A percentile compares a stretch with the other conserved stretches of the same genome.
Evolutionary conservation across 2,113 vertebrate genomes (phyloP).

Genomic region (Egretta garzetta): DNA sequence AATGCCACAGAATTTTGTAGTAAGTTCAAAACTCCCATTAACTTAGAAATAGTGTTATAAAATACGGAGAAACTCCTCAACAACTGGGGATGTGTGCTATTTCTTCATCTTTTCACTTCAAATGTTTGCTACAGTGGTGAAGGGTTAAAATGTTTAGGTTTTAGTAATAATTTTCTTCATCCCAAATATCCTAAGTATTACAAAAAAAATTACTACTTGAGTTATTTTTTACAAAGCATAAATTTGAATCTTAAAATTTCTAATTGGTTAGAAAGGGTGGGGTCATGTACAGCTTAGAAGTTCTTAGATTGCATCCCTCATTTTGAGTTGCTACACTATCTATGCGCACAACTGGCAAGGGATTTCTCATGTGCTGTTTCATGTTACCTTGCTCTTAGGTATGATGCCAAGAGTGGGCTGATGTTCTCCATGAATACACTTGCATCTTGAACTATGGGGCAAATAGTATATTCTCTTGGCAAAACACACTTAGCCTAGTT

Average conservation of each 20-base stretch:
- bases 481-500: background rate
- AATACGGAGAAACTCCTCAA: background rate
- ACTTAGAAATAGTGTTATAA: background rate
- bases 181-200: background rate
- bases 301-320: background rate
- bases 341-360: background rate
- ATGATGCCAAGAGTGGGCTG: background rate
- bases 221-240: background rate
- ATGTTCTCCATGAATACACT: background rate
- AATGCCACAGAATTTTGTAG: background rate
- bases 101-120: background rate
- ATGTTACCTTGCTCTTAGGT: background rate
- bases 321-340: background rate
- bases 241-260: background rate
- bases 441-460: background rate
- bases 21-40: background rate
- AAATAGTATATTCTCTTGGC: background rate
- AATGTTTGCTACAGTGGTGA: background rate
- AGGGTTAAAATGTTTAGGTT: background rate
- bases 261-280: background rate
- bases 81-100: background rate
- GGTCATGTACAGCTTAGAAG: background rate
- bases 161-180: background rate
- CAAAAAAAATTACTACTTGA: background rate
- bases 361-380: background rate